Base-by-base conservation (phyloP, 1,140 invertebrate genomes). In the Bathynomus jamesi region DNA sequence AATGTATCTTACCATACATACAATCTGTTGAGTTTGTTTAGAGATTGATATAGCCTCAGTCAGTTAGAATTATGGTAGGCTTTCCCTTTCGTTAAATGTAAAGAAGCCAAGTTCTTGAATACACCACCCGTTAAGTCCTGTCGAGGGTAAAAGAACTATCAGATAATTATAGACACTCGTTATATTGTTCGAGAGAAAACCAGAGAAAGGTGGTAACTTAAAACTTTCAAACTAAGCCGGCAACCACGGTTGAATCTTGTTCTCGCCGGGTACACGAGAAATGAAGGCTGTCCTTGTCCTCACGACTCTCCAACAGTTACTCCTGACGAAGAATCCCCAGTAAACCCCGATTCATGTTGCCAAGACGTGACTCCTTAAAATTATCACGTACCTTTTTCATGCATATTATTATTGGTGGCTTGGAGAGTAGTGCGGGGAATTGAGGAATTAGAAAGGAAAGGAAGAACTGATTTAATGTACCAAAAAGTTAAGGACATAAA, bases 401-500 rank as follows among this genome's bases (percentile, higher is more conserved):
- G 84, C 89, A 91, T 75, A 91, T 87, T 17, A 92, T 79, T 74
- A 91, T 82, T 8, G 89, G 90, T 31, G n/a, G n/a, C n/a, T n/a
- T n/a, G n/a, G n/a, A n/a, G n/a, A n/a, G n/a, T n/a, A n/a, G n/a
- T n/a, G n/a, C n/a, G n/a, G n/a, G n/a, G n/a, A n/a, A n/a, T n/a
- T n/a, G n/a, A n/a, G n/a, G n/a, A n/a, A n/a, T n/a, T n/a, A n/a
- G n/a, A n/a, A n/a, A n/a, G n/a, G n/a, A n/a, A n/a, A n/a, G n/a
- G n/a, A n/a, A n/a, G n/a, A n/a, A n/a, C n/a, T n/a, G n/a, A n/a
- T n/a, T n/a, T n/a, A n/a, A n/a, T n/a, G n/a, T n/a, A n/a, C n/a
- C n/a, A n/a, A n/a, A n/a, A n/a, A n/a, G n/a, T n/a, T n/a, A n/a
- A n/a, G n/a, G n/a, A n/a, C n/a, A n/a, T n/a, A n/a, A n/a, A n/a